A percentile compares a stretch with the other conserved stretches of the same genome.
These are phyloP conservation scores for Cataglyphis livida DNA, from an alignment of 2,888 invertebrate species.

Conservation along the genomic window DNA sequence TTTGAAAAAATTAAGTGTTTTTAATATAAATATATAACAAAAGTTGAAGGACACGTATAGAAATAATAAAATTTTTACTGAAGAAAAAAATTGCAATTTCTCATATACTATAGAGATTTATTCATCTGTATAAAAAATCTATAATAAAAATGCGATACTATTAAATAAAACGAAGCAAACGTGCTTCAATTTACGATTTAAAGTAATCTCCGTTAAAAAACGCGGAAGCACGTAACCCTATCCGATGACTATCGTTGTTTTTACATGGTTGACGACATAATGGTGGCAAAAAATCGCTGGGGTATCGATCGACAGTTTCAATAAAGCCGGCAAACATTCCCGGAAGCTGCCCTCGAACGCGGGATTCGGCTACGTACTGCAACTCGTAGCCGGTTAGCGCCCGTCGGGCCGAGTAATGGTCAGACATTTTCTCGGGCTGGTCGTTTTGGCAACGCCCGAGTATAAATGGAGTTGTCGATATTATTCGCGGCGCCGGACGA, in stretches of 20 bases:
- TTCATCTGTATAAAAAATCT: not conserved
- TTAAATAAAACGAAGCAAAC: not conserved
- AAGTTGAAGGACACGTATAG: not conserved
- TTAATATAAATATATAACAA: not conserved
- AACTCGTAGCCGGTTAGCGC: conserved; percentile 38
- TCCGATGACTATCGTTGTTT: conserved; percentile 31
- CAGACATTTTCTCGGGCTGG: conserved; percentile 48
- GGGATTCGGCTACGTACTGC: conserved; percentile 24
- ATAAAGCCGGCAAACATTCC: conserved; percentile 45
- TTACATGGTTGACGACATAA: conserved; percentile 18
- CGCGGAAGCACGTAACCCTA: conserved; percentile 21
- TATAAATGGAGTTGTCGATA: conserved; percentile 73
- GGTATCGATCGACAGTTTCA: conserved; percentile 50
- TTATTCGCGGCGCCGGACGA: conserved; percentile 67
- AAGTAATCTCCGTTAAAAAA: conserved; percentile 30
- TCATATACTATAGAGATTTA: not conserved
- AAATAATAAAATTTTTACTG: not conserved
- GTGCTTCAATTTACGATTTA: conserved; percentile 37
- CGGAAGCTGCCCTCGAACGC: conserved; percentile 16
- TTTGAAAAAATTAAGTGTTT: not conserved
- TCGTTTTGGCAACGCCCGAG: conserved; percentile 60
- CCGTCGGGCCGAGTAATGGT: conserved; percentile 52
- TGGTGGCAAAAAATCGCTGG: conserved; percentile 40
- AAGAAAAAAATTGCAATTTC: not conserved
- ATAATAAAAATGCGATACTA: conserved; percentile 9